These are phyloP conservation scores for Megastigmus dorsalis DNA, from an alignment of 2,888 invertebrate species.

Conservation along the genomic window DNA sequence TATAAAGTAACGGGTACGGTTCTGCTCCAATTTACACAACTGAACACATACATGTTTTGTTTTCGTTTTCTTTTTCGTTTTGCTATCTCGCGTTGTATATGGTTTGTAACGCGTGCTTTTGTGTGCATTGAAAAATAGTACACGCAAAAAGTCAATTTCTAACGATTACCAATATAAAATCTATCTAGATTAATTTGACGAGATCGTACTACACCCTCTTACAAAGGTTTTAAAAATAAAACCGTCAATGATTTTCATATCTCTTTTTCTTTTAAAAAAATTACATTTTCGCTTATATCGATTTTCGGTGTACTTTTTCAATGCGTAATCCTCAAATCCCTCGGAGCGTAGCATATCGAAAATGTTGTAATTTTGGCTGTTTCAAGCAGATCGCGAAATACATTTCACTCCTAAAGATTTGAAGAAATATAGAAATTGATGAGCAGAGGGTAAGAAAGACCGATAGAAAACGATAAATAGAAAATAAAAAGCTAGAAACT, in stretches of 20 bases:
- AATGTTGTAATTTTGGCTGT: neutral
- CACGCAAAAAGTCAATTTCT: constrained; percentile 22
- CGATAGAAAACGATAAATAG: constrained; percentile 20
- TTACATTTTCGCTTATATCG: constrained; percentile 11
- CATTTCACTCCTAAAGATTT: neutral
- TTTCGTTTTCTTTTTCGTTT: constrained; percentile 3
- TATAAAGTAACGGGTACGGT: constrained; percentile 33
- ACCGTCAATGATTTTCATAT: constrained; percentile 9
- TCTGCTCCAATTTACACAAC: constrained; percentile 42
- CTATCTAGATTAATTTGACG: constrained; percentile 12
- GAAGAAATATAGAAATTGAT: neutral
- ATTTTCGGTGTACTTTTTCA: constrained; percentile 38
- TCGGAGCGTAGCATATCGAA: neutral
- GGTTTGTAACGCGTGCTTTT: constrained; percentile 27
- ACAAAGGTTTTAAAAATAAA: constrained; percentile 23
- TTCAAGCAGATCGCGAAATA: neutral
- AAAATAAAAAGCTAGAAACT: neutral
- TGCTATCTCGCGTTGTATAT: constrained; percentile 32
- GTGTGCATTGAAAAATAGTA: constrained; percentile 33
- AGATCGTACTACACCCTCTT: neutral
- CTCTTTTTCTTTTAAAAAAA: constrained; percentile 4
- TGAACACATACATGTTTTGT: constrained; percentile 40
- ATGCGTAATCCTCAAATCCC: constrained; percentile 7
- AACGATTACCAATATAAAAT: constrained; percentile 11
- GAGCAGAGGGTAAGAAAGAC: constrained; percentile 18